Base-by-base conservation (phyloP, 2,797 vertebrate genomes). In the Coluber constrictor region DNA sequence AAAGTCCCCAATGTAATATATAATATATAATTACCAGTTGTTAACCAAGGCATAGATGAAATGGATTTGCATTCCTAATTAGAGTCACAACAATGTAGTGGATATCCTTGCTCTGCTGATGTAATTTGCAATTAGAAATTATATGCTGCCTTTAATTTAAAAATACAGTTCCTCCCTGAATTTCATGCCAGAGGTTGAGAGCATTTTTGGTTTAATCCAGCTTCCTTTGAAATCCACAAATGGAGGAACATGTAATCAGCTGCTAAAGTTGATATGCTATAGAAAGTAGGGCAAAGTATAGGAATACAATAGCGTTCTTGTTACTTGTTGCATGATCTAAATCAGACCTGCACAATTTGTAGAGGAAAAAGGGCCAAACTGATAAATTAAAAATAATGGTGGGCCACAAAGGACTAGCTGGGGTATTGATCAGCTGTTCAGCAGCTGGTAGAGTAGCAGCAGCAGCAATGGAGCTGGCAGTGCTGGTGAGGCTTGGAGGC, bases 21-120 rank as follows among this genome's bases (percentile, higher is more conserved):
- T 92, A 86, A 54, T 88, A 57, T n/a, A 88, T 90, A 90, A 92
- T 91, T 91, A 88, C 66, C 27, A 66, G 27, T 88, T 90, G 91
- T 57, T 94, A 94, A 92, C 89, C 66, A 93, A 93, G 83, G 66
- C 89, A 89, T 91, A 90, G 86, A 90, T 87, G 86, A 92, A 89
- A 89, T 92, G 57, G 86, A 54, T 92, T 55, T 94, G 86, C 89
- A 94, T 94, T 59, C 51, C 43, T 92, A 94, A 90, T 92, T 88
- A 92, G 90, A 94, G 91, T n/a, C 94, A 88, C 92, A 89, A 86
- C 86, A 94, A 90, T 95, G 86, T 86, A 10, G 55, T 91, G n/a
- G 18, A 32, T 94, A 92, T 91, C 23, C 43, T 94, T n/a, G 86
- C n/a, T 94, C 89, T 93, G 94, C 18, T 86, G 16, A 94, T 61